Percentiles rank a stretch among this genome's conserved stretches.
Conservation (phyloP, 92 coral and sea anemone genomes). For the Epizoanthus stellaris region DNA sequence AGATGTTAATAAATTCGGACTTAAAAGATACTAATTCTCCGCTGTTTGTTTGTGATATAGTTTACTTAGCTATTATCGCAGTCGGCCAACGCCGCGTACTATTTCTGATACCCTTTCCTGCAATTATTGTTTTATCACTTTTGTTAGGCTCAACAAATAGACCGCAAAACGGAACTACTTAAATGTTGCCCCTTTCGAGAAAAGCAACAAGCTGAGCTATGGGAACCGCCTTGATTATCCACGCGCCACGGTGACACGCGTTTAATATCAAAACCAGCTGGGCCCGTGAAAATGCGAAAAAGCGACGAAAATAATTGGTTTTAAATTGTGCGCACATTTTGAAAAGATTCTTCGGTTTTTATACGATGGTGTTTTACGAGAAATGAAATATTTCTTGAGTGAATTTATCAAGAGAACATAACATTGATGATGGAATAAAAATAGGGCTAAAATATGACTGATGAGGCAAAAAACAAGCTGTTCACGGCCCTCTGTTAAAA, state of each 20-base stretch:
- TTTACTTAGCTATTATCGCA: too few species aligned
- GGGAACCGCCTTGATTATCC: not conserved
- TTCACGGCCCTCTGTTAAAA: too few species aligned
- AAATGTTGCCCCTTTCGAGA: not conserved
- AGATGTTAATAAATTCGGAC: conserved; percentile 28
- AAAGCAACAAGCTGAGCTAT: not conserved
- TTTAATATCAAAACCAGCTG: not conserved
- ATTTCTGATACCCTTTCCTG: not conserved
- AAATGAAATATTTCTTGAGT: not conserved
- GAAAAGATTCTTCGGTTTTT: not conserved
- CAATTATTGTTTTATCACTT: not conserved
- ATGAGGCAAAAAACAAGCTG: not conserved
- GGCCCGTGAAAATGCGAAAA: not conserved
- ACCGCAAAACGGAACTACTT: conserved; percentile 31
- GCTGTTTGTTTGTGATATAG: conserved; percentile 6
- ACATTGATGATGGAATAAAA: not conserved
- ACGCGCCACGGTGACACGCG: not conserved
- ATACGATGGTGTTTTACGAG: not conserved
- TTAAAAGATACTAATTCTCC: not conserved
- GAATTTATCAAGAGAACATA: not conserved
- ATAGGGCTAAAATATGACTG: not conserved
- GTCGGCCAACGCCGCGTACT: too few species aligned
- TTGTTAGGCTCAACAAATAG: conserved; percentile 2
- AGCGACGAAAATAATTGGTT: not conserved
- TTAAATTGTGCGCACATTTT: not conserved